Evolutionary conservation across 2,797 vertebrate genomes (phyloP).

Genomic region (Anguilla obscura): DNA sequence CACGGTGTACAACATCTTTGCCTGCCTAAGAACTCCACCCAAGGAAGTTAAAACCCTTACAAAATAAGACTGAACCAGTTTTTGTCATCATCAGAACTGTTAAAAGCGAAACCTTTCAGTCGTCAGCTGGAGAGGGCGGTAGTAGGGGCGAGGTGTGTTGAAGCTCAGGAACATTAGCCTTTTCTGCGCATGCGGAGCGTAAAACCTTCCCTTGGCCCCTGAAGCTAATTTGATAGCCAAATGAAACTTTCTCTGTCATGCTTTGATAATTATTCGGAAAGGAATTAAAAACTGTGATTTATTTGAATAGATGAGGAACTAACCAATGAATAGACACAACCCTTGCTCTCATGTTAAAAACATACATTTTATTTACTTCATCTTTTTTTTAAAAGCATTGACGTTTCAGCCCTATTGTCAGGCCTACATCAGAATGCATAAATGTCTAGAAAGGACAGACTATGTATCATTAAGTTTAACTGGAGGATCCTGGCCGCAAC

Average conservation of each 20-base stretch:
- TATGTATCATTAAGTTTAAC: too few species aligned
- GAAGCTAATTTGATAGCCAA: background rate
- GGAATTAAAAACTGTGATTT: too few species aligned
- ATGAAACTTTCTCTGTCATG: background rate
- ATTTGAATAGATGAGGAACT: too few species aligned
- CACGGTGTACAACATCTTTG: background rate
- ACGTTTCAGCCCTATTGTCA: too few species aligned
- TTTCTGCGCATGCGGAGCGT: background rate
- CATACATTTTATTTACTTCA: too few species aligned
- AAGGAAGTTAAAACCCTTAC: background rate
- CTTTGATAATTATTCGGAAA: too few species aligned
- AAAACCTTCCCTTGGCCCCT: background rate
- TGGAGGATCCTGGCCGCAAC: too few species aligned
- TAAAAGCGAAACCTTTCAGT: background rate
- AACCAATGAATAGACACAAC: too few species aligned
- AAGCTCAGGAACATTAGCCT: background rate
- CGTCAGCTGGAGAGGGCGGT: background rate
- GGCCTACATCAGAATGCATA: too few species aligned
- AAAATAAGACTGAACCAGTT: background rate
- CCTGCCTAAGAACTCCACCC: background rate
- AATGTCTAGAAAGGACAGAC: too few species aligned
- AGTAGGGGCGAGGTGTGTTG: background rate
- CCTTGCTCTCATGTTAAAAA: too few species aligned
- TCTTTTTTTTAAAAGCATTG: too few species aligned
- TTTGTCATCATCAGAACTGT: background rate